These are phyloP conservation scores for Isotomurus palustris DNA, from an alignment of 2,888 invertebrate species.

Conservation along the genomic window DNA sequence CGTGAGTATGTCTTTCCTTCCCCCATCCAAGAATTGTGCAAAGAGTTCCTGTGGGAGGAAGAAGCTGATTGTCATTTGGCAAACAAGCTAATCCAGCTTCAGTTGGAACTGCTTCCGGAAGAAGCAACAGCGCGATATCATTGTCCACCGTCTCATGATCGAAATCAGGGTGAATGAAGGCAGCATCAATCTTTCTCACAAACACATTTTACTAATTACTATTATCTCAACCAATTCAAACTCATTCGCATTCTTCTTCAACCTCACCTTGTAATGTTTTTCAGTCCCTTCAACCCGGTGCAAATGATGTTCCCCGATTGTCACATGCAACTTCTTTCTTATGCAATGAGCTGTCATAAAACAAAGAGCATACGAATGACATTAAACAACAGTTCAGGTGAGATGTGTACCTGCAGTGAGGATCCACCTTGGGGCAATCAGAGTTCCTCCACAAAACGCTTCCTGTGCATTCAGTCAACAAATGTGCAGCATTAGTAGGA, in stretches of 20 bases:
- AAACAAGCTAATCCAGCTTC: conserved; percentile 68
- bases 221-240: not conserved
- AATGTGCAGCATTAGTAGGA: conserved; percentile 3
- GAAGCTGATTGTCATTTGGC: conserved; percentile 64
- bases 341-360: conserved; percentile 67
- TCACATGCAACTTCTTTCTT: conserved; percentile 63
- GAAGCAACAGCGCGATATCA: conserved; percentile 78
- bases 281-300: conserved; percentile 69
- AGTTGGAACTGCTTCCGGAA: conserved; percentile 53
- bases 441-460: conserved; percentile 82
- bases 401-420: conserved; percentile 55
- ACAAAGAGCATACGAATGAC: not conserved
- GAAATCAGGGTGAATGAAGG: conserved; percentile 77
- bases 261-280: conserved; percentile 61
- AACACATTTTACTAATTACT: not conserved
- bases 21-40: conserved; percentile 94
- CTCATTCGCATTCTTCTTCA: not conserved
- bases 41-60: conserved; percentile 60
- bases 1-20: conserved; percentile 68
- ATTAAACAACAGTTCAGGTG: not conserved
- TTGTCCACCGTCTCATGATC: conserved; percentile 86
- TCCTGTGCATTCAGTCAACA: conserved; percentile 58
- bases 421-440: conserved; percentile 76
- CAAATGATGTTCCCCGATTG: conserved; percentile 81
- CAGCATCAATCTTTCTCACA: conserved; percentile 56